These are phyloP conservation scores for Metopia argyrocephala DNA, from an alignment of 2,888 invertebrate genomes.

Conservation along the genomic window DNA sequence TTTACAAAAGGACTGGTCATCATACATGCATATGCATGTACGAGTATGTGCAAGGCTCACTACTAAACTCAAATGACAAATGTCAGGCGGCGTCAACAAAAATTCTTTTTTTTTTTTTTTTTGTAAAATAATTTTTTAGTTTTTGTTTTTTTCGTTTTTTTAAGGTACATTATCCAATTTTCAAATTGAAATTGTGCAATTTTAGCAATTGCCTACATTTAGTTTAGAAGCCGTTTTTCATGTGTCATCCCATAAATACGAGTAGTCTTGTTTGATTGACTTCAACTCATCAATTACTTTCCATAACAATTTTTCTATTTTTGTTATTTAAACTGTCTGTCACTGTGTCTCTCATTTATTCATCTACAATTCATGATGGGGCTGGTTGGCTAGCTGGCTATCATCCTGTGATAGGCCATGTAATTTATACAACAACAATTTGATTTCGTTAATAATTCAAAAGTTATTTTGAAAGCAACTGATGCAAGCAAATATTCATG, in stretches of 20 bases:
- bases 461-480: constrained; percentile 40
- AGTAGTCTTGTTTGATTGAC: neutral
- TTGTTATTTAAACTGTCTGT: constrained; percentile 38
- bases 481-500: neutral
- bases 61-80: constrained; percentile 8
- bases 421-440: constrained; percentile 50
- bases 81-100: neutral
- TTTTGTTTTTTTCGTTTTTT: neutral
- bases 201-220: constrained; percentile 34
- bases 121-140: too few species aligned
- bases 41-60: neutral
- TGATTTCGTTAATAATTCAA: constrained; percentile 56
- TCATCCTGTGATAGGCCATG: constrained; percentile 28
- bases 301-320: neutral
- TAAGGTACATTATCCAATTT: constrained; percentile 60
- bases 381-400: neutral
- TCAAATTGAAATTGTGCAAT: constrained; percentile 58
- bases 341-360: constrained; percentile 17
- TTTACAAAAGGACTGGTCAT: neutral
- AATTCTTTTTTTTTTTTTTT: neutral
- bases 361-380: neutral
- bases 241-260: constrained; percentile 1
- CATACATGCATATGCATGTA: constrained; percentile 34
- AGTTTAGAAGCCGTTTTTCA: too few species aligned
- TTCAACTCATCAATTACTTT: constrained; percentile 44